Base-by-base conservation (phyloP, 1,140 invertebrate genomes). In the Leptestheria dahalacensis region DNA sequence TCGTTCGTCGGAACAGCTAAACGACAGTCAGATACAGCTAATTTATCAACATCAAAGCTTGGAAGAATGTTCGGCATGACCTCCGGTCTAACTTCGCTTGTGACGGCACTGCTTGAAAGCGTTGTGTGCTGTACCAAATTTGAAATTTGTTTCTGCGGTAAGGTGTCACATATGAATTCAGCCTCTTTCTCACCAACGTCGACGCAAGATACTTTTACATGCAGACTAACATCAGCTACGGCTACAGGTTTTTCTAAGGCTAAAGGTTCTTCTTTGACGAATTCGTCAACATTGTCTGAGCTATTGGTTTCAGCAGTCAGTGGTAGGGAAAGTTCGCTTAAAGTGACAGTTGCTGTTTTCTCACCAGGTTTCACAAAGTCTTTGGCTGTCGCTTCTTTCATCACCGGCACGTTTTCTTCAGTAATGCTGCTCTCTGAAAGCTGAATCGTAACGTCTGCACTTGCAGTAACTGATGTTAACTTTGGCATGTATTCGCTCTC, bases 41-140 rank as follows among this genome's bases (percentile, higher is more conserved):
- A 11, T 24, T 59, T 51, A 51, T 25, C 23, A 50, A 24, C 25
- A 29, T 59, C 41, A 51, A 48, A 26, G 21, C 1, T 29, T 52
- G 58, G 48, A 18, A 60, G 51, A 28, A 49, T 28, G 26, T 26
- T 41, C 33, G 58, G 58, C 58, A 60, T 60, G 21, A 28, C 47
- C 48, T 60, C 58, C 29, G 58, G 48, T 52, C 48, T 60, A 52
- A 60, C 58, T 52, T 28, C 48, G 20, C 51, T 52, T 10, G 49
- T 51, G n/a, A 52, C 41, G 15, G 33, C 51, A 11, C 58, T 60
- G 12, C 24, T 20, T 24, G 25, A 41, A 29, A 49, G 25, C 18
- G 29, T 20, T 21, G 33, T 29, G 33, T 55, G 53, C 10, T 20
- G 26, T 49, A 29, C 51, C 24, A 33, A 49, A 50, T 24, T 60